Conservation (phyloP, 2,888 invertebrate species). For the Pedicia rivosa region DNA sequence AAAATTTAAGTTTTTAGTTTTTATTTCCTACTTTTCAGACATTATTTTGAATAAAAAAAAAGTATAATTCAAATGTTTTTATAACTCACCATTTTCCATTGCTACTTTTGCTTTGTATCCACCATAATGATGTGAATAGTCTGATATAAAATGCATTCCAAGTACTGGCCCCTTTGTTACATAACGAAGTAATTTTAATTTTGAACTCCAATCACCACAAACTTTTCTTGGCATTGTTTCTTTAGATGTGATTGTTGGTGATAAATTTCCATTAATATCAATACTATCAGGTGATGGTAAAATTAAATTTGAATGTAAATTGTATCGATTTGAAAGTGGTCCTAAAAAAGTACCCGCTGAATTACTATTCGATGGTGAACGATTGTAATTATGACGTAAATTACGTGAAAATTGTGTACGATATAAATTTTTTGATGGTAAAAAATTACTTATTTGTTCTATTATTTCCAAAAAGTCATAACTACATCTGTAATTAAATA, state of each 20-base stretch:
- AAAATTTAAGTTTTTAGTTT: too few relatives aligned
- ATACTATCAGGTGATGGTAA: too few relatives aligned
- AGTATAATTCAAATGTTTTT: neutral
- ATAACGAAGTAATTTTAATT: conserved; percentile 54
- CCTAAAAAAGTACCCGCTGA: neutral
- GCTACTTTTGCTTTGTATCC: conserved; percentile 58
- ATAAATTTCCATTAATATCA: too few relatives aligned
- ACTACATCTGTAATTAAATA: conserved; percentile 43
- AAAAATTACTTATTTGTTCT: too few relatives aligned
- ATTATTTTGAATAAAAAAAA: neutral
- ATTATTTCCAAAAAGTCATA: conserved; percentile 62
- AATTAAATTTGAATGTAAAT: too few relatives aligned
- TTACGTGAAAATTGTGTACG: too few relatives aligned
- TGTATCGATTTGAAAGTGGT: too few relatives aligned
- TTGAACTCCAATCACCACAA: conserved; percentile 69
- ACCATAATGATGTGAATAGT: conserved; percentile 60
- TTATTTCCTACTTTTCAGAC: neutral
- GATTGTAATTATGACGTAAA: too few relatives aligned
- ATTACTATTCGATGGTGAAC: neutral
- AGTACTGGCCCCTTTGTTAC: conserved; percentile 44
- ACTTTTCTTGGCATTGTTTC: conserved; percentile 36
- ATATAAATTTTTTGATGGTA: conserved; percentile 7
- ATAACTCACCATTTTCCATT: conserved; percentile 52
- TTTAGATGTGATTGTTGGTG: too few relatives aligned
- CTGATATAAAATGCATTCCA: conserved; percentile 53